A percentile compares a stretch with the other conserved stretches of the same genome.
phyloP scores from a whole-genome alignment of 2,797 vertebrate species.

The Garrulus glandarius region DNA sequence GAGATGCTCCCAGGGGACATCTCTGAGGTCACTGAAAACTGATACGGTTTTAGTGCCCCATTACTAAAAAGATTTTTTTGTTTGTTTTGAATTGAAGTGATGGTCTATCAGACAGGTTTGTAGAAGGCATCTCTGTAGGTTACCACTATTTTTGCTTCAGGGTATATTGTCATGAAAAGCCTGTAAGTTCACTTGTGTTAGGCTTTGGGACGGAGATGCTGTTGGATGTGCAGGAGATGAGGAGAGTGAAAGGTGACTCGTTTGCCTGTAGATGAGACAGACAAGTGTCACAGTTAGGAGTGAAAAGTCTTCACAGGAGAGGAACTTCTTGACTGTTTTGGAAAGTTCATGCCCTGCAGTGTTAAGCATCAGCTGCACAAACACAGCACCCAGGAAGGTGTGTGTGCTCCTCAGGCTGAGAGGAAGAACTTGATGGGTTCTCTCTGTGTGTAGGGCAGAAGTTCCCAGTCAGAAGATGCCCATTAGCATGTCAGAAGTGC shows the following conservation, averaged over 20 bases:
- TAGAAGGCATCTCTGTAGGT: neutral
- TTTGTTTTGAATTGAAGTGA: neutral
- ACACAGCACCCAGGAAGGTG: neutral
- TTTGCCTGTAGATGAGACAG: neutral
- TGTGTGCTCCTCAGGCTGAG: neutral
- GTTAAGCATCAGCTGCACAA: neutral
- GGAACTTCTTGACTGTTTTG: neutral
- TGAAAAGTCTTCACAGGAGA: neutral
- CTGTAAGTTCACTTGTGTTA: neutral
- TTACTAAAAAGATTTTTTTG: neutral
- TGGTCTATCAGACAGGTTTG: neutral
- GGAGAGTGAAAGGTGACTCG: neutral
- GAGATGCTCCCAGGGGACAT: neutral
- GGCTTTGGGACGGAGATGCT: neutral
- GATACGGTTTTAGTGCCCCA: fast-evolving
- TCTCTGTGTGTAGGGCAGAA: neutral
- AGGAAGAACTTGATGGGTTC: neutral
- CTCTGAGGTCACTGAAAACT: neutral
- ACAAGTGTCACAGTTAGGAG: neutral
- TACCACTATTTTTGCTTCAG: neutral
- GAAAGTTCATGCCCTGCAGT: neutral
- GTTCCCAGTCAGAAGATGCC: neutral
- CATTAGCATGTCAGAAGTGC: neutral
- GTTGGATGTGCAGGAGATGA: neutral
- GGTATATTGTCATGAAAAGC: neutral